Evolutionary conservation across 2,113 vertebrate species (phyloP), one percentile per base, ranked within the genome.

Genomic region (human (Homo sapiens)): DNA sequence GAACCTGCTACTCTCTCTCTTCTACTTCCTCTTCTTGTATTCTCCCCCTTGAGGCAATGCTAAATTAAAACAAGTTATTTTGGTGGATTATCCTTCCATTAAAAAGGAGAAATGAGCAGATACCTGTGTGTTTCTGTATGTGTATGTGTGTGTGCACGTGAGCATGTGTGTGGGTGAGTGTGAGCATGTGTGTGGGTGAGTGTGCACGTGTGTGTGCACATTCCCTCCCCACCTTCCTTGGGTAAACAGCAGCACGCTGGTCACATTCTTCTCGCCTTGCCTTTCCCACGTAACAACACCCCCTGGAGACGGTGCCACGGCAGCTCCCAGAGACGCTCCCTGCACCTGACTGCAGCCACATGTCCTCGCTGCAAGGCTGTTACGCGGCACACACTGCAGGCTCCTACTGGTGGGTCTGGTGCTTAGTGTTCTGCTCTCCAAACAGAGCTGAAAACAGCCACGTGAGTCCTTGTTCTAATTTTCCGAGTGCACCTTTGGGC

Each of bases 261-360:
- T 45, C 66, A 55, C 55, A 5, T 3, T 4, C 82, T n/a, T 22
- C 80, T 75, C 0, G 32, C 45, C 38, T 27, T 11, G 27, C 25
- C 32, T 48, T 66, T 66, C 64, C 64, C 64, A 79, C 13, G 0
- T 13, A 48, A 59, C n/a, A 17, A 27, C 25, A 14, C 3, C 1
- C 25, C 80, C 88, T 14, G 80, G 68, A 52, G 50, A 57, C 27
- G 1, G 61, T 0, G 2, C 25, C 23, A 1, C 3, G 23, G 84
- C 43, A 0, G 72, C 68, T 20, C 5, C 1, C 2, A 0, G 22
- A 30, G 78, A n/a, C 2, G 38, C 0, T 7, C 1, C 40, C 40
- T 64, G 35, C 43, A 2, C 45, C 30, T 17, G 17, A 22, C 43
- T 30, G 2, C n/a, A 27, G 50, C 64, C 7, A 3, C 59, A 0